Conservation (phyloP, 2,888 invertebrate species). For the Apotomis capreana region DNA sequence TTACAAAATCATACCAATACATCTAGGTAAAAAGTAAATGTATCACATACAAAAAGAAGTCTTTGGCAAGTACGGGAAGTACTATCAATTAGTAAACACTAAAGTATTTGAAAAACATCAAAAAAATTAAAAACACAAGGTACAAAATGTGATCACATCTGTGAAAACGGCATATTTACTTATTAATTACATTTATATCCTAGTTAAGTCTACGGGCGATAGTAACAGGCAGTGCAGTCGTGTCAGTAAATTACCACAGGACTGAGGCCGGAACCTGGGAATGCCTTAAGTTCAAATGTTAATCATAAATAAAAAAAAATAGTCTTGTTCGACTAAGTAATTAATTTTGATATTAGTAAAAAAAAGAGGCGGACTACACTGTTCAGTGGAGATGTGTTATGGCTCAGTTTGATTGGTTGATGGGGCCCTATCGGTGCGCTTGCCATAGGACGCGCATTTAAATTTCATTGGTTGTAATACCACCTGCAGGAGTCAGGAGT, state of each 20-base stretch:
- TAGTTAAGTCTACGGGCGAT: conserved; percentile 47
- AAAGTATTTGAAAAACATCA: conserved; percentile 53
- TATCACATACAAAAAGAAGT: conserved; percentile 80
- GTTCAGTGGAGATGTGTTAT: too few relatives aligned
- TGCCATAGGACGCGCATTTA: too few relatives aligned
- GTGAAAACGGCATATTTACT: conserved; percentile 29
- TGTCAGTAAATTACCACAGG: neutral
- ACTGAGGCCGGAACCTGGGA: too few relatives aligned
- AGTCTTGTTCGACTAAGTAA: too few relatives aligned
- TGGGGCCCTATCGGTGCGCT: too few relatives aligned
- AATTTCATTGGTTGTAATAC: too few relatives aligned
- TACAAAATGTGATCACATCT: conserved; percentile 32
- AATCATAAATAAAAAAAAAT: too few relatives aligned
- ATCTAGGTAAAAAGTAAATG: conserved; percentile 75
- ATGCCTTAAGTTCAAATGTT: too few relatives aligned
- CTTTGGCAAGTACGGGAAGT: conserved; percentile 79
- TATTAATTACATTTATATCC: conserved; percentile 36
- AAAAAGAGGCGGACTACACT: too few relatives aligned
- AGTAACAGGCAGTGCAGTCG: conserved; percentile 48
- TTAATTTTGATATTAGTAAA: too few relatives aligned
- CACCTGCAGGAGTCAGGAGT: too few relatives aligned
- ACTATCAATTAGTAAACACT: conserved; percentile 53
- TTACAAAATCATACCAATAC: conserved; percentile 49
- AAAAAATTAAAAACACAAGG: conserved; percentile 40
- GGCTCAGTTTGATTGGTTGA: too few relatives aligned